phyloP scores from a whole-genome alignment of 2,113 vertebrate species.

The Orcinus orca region DNA sequence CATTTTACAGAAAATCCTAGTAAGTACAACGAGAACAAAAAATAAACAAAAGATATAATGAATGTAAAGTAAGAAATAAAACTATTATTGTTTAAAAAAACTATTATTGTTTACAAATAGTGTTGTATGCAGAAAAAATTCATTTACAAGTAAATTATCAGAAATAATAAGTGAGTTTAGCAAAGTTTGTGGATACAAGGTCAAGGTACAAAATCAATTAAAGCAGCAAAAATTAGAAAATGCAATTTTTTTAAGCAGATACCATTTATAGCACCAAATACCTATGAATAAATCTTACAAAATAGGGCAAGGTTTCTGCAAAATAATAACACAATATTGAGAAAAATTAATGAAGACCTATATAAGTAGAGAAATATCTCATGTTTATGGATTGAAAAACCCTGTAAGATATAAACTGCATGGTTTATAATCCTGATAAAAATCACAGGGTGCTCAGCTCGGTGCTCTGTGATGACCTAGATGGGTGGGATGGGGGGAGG shows the following conservation, averaged over 20 bases:
- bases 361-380: background rate
- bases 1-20: background rate
- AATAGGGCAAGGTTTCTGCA: background rate
- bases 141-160: background rate
- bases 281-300: background rate
- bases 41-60: background rate
- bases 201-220: background rate
- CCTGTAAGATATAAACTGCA: background rate
- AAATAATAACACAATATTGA: background rate
- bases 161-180: background rate
- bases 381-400: background rate
- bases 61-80: background rate
- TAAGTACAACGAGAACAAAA: background rate
- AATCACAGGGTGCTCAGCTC: background rate
- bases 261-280: background rate
- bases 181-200: background rate
- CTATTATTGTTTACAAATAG: background rate
- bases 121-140: background rate
- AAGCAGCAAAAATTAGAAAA: background rate
- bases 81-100: background rate
- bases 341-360: background rate
- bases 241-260: background rate
- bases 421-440: background rate
- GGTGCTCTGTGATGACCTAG: too few relatives aligned
- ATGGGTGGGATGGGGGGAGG: too few relatives aligned